Evolutionary conservation across 53 echinoderm and acorn worm genomes (phyloP), one percentile per base, ranked within the genome.

Genomic region (Holothuria scabra): DNA sequence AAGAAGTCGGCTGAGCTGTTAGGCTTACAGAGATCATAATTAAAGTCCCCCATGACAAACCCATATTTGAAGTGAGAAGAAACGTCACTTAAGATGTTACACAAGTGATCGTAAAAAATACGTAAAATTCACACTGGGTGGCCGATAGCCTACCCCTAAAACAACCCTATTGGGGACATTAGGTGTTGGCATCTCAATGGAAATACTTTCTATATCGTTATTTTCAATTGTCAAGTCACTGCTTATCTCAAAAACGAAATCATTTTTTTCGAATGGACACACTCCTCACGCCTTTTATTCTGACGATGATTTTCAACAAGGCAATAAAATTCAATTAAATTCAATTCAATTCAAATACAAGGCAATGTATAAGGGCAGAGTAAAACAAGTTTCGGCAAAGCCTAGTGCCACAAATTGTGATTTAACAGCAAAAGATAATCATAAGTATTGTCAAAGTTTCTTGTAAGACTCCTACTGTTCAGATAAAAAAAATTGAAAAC

Each of bases 131-230:
- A 5, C 66, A 5, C 31, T 31, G 19, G 66, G 66, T 66, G 66
- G 66, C 30, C 66, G 66, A 66, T 30, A 66, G 30, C 29, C 30
- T 66, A 66, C 66, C 28, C 66, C 66, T 30, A 66, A 30, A 28
- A 66, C 28, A 8, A 66, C 31, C 28, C 22, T 26, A 25, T 66
- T 66, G 28, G 25, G 29, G 5, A 66, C 66, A 66, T 66, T 66
- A 30, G 32, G 29, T 8, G 30, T 12, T 0, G 32, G 30, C 7
- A 66, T 25, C 2, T 66, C 66, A 66, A 66, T 23, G 33, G 30
- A 66, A 66, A 66, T 66, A 31, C 66, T 66, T 66, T 66, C 66
- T 25, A 66, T 1, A 28, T 31, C 66, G 30, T 28, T 66, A 28
- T 66, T 28, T 66, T 30, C 19, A 16, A 66, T 12, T 28, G 67